Conservation (phyloP, 1,140 invertebrate species). For the Coboldia fuscipes region DNA sequence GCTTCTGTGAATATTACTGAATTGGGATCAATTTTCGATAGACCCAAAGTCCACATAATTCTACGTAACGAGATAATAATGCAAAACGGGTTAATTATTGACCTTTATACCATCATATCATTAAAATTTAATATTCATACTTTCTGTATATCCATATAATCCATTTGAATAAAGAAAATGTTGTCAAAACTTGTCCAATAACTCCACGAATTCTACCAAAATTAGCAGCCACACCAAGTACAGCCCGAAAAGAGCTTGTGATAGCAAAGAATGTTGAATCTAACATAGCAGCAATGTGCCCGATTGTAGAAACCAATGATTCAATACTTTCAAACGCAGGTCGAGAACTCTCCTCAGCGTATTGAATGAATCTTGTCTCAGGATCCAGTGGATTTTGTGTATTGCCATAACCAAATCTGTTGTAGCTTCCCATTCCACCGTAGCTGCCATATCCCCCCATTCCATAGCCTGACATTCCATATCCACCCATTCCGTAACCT, state of each 20-base stretch:
- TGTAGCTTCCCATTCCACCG: constrained; percentile 18
- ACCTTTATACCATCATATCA: too few species aligned
- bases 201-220: constrained; percentile 62
- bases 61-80: constrained; percentile 6
- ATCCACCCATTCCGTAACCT: constrained; percentile 11
- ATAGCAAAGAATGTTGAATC: constrained; percentile 91
- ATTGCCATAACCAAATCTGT: constrained; percentile 30
- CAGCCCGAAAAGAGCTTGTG: constrained; percentile 83
- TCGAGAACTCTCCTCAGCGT: constrained; percentile 76
- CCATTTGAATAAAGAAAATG: constrained; percentile 57
- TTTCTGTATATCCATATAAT: constrained; percentile 62
- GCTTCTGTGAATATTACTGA: constrained; percentile 33
- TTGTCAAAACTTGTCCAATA: constrained; percentile 64
- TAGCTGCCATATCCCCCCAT: constrained; percentile 14
- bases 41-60: constrained; percentile 14
- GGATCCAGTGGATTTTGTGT: constrained; percentile 25
- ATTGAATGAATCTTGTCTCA: constrained; percentile 46
- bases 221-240: constrained; percentile 88
- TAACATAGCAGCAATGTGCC: constrained; percentile 86
- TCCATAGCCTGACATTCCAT: constrained; percentile 15
- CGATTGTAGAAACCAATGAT: constrained; percentile 74
- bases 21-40: constrained; percentile 16
- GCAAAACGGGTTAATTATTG: background rate
- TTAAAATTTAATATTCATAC: constrained; percentile 9
- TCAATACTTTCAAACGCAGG: constrained; percentile 89